These are phyloP conservation scores for Nasonia giraulti DNA, from an alignment of 1,140 invertebrate genomes.

Conservation along the genomic window DNA sequence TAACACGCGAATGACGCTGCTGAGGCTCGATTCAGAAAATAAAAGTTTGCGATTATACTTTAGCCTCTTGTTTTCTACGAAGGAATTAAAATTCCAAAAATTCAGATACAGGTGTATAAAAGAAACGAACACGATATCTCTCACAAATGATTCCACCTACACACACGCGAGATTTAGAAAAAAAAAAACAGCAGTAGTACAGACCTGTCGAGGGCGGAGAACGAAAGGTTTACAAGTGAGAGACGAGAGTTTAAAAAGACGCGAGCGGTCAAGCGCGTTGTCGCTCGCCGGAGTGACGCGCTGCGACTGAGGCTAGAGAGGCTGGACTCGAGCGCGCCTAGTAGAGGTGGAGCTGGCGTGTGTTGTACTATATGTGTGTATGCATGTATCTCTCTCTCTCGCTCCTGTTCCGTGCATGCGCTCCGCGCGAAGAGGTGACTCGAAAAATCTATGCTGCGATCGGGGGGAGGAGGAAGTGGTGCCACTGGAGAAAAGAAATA, in stretches of 20 bases:
- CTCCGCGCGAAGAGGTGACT: conserved; percentile 8
- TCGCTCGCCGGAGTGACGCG: conserved; percentile 64
- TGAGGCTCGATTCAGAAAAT: too few species aligned
- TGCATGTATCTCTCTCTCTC: background rate
- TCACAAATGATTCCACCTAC: background rate
- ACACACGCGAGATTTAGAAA: too few species aligned
- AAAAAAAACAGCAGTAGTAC: too few species aligned
- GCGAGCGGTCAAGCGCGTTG: conserved; percentile 54
- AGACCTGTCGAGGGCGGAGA: background rate
- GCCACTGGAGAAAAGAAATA: background rate
- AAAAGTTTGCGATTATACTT: too few species aligned
- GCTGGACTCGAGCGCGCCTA: conserved; percentile 1
- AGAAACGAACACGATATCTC: too few species aligned
- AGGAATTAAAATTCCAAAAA: too few species aligned
- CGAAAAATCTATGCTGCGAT: conserved; percentile 33
- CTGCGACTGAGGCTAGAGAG: conserved; percentile 62
- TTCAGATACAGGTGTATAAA: too few species aligned
- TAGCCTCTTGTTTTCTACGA: too few species aligned
- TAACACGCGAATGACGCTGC: too few species aligned
- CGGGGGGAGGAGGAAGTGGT: background rate
- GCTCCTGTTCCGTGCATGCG: background rate
- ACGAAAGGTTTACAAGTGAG: background rate
- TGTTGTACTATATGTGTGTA: background rate
- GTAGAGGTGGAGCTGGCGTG: background rate
- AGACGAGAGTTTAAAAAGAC: conserved; percentile 7